A percentile compares a stretch with the other conserved stretches of the same genome.
Evolutionary conservation across 1,140 invertebrate genomes (phyloP).

Genomic region (Drosophila nebulosa): DNA sequence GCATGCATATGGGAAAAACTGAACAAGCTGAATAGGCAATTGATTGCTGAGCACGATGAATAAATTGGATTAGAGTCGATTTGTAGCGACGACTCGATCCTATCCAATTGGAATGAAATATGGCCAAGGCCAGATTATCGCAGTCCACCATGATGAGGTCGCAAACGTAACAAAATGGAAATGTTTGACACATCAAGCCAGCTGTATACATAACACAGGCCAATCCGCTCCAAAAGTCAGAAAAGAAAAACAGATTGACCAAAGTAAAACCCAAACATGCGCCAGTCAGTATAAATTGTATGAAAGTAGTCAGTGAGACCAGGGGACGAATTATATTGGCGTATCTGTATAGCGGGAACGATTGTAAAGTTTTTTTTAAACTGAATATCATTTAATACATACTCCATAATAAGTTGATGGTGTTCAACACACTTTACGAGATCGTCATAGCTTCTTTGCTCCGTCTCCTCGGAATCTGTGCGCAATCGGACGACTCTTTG

Average conservation of each 20-base stretch:
- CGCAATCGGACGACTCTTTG: constrained; percentile 27
- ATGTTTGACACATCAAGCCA: constrained; percentile 33
- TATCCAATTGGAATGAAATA: constrained; percentile 49
- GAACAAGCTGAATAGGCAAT: constrained; percentile 42
- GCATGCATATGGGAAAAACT: constrained; percentile 41
- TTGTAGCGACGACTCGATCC: constrained; percentile 28
- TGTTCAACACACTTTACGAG: constrained; percentile 41
- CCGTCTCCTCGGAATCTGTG: constrained; percentile 9
- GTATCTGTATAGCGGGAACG: constrained; percentile 11
- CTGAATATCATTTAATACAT: too few relatives aligned
- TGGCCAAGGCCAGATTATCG: constrained; percentile 8
- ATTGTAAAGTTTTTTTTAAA: too few relatives aligned
- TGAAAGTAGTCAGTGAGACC: neutral
- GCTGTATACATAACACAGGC: constrained; percentile 14
- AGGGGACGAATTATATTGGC: neutral
- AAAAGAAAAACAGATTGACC: constrained; percentile 47
- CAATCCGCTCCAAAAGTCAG: constrained; percentile 19
- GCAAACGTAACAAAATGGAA: constrained; percentile 48
- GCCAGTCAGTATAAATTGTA: constrained; percentile 43
- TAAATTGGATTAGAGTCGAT: constrained; percentile 20
- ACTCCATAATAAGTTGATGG: constrained; percentile 22
- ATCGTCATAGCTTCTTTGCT: constrained; percentile 16
- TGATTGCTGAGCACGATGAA: constrained; percentile 23
- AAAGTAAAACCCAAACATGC: constrained; percentile 16
- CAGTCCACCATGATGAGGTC: constrained; percentile 44